A percentile compares a stretch with the other conserved stretches of the same genome.
Evolutionary conservation across 2,113 vertebrate genomes (phyloP).

Genomic region (Microcebus tavaratra): DNA sequence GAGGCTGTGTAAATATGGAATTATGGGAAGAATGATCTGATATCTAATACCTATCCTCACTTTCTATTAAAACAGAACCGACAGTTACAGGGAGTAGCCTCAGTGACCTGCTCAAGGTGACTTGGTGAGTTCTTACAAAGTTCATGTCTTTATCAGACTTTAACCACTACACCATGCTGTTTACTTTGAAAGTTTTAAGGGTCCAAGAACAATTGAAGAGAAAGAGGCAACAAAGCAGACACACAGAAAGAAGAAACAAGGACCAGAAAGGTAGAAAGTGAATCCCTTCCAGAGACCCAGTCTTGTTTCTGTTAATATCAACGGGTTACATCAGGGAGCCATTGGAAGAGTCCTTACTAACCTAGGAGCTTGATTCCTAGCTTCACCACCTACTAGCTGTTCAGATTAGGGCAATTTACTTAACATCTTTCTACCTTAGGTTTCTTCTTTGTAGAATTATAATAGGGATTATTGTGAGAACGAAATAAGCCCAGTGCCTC

Average conservation of each 20-base stretch:
- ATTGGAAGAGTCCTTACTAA: background rate
- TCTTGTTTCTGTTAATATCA: background rate
- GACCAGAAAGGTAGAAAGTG: background rate
- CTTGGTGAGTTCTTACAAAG: slow-evolving; percentile 6
- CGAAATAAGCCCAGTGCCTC: background rate
- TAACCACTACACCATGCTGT: background rate
- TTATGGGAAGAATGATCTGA: background rate
- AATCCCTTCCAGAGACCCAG: background rate
- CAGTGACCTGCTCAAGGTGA: background rate
- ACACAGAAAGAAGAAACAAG: background rate
- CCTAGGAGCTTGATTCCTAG: background rate
- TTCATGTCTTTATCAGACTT: background rate
- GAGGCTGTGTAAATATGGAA: slow-evolving; percentile 22
- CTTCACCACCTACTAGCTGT: background rate
- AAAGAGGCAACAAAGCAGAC: background rate
- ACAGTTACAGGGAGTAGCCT: background rate
- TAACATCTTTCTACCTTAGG: background rate
- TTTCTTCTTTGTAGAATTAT: background rate
- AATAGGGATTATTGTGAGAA: background rate
- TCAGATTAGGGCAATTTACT: slow-evolving; percentile 2
- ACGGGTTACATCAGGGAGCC: background rate
- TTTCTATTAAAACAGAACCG: background rate
- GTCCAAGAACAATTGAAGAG: background rate
- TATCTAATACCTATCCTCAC: background rate
- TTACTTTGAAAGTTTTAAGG: background rate